Evolutionary conservation across 2,113 vertebrate species (phyloP).

Genomic region (Pandion haliaetus): DNA sequence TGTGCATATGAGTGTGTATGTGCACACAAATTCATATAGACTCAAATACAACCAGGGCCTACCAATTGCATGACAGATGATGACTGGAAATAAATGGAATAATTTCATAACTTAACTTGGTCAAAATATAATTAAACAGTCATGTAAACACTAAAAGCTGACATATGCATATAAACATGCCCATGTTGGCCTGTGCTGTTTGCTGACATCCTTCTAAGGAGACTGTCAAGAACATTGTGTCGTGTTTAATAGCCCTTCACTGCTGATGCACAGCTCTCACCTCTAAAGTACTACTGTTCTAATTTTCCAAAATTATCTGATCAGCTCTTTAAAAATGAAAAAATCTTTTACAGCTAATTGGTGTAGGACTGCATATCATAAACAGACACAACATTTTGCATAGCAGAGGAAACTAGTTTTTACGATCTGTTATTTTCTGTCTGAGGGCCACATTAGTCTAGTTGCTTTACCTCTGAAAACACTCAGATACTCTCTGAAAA

Average conservation of each 20-base stretch:
- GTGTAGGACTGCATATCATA: not conserved
- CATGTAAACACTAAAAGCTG: not conserved
- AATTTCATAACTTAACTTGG: not conserved
- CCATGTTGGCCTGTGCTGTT: not conserved
- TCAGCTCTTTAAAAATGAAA: not conserved
- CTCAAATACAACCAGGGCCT: not conserved
- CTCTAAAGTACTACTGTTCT: not conserved
- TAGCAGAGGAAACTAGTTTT: not conserved
- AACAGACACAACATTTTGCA: accelerated
- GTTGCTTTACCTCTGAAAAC: not conserved
- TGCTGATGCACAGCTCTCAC: not conserved
- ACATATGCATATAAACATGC: not conserved
- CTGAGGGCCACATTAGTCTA: not conserved
- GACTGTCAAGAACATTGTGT: accelerated
- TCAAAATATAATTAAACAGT: not conserved
- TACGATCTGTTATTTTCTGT: not conserved
- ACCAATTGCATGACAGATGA: not conserved
- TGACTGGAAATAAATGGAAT: not conserved
- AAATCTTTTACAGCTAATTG: not conserved
- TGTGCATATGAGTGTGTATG: too few species aligned
- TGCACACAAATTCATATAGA: not conserved
- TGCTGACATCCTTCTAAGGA: not conserved
- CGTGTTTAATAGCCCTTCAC: not conserved
- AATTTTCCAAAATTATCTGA: not conserved
- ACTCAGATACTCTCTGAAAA: not conserved